phyloP scores from a whole-genome alignment of 2,888 invertebrate species.

The Tenthredo scrophulariae region DNA sequence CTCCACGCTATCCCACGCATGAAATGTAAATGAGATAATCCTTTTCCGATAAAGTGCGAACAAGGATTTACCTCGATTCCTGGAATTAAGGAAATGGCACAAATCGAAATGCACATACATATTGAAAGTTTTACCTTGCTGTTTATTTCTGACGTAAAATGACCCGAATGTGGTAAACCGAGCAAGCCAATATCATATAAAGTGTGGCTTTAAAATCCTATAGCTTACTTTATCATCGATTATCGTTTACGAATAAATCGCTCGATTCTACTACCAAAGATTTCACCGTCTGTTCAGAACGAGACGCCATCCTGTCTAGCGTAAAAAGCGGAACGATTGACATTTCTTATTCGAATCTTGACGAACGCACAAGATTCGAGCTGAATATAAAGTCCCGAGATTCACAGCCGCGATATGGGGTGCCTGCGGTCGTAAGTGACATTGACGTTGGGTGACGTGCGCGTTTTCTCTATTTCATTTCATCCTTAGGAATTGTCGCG shows the following conservation, averaged over 20 bases:
- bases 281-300: neutral
- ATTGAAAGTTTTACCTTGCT: neutral
- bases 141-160: neutral
- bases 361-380: slow-evolving; percentile 40
- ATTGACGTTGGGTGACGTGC: slow-evolving; percentile 7
- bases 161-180: neutral
- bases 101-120: neutral
- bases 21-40: neutral
- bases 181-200: neutral
- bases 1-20: neutral
- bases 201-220: neutral
- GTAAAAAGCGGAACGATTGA: slow-evolving; percentile 24
- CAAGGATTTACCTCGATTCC: neutral
- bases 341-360: slow-evolving; percentile 45
- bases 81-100: slow-evolving; percentile 5
- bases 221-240: neutral
- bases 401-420: neutral
- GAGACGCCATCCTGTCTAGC: slow-evolving; percentile 5
- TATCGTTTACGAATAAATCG: slow-evolving; percentile 16
- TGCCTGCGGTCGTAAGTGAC: slow-evolving; percentile 6
- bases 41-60: neutral
- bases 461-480: neutral
- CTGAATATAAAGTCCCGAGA: slow-evolving; percentile 37
- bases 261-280: neutral
- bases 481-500: neutral